Evolutionary conservation across 2,113 vertebrate genomes (phyloP).

Genomic region (Greenwoodochromis staneri): DNA sequence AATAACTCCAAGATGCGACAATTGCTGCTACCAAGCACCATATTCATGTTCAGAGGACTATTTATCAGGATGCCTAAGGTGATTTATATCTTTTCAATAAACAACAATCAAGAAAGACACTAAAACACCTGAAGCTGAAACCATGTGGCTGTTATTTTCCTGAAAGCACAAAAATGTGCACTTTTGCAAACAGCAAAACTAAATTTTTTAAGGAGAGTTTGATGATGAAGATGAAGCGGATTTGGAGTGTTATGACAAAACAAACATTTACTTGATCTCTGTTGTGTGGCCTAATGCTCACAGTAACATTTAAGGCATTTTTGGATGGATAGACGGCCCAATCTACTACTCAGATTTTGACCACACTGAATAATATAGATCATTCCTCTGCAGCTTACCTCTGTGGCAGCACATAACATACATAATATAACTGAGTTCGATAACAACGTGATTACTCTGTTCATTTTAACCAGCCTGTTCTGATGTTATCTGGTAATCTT

Average conservation of each 20-base stretch:
- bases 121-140: not conserved
- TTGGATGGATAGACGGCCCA: not conserved
- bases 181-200: not conserved
- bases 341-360: not conserved
- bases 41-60: not conserved
- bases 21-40: not conserved
- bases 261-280: not conserved
- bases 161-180: not conserved
- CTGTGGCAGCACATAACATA: not conserved
- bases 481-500: not conserved
- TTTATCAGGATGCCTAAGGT: not conserved
- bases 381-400: not conserved
- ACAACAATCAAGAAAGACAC: not conserved
- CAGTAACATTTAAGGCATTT: not conserved
- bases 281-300: not conserved
- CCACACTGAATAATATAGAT: not conserved
- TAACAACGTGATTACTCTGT: not conserved
- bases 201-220: not conserved
- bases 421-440: not conserved
- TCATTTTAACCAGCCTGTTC: not conserved
- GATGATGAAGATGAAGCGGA: not conserved
- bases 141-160: not conserved
- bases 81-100: not conserved
- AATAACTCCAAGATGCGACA: constrained; percentile 3
- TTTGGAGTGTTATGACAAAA: not conserved